Evolutionary conservation across 2,888 invertebrate species (phyloP), one percentile per base, ranked within the genome.

Genomic region (Drosophila setosimentum): DNA sequence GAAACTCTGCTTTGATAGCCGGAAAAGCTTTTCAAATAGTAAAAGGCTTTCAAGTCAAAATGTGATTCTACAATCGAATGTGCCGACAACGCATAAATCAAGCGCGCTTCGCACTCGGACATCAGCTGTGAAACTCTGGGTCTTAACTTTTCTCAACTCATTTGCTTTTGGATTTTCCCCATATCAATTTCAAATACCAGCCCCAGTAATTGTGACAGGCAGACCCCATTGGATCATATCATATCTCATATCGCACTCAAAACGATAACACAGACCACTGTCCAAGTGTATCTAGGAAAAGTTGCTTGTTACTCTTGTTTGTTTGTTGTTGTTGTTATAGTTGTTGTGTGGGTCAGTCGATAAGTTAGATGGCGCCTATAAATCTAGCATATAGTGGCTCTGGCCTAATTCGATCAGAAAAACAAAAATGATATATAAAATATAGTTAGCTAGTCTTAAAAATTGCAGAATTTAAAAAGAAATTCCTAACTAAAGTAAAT

Each of bases 71-170:
- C 70, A 76, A 68, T 74, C 75, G 68, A 80, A 77, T 68, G 32
- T 77, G 71, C 71, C 80, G 80, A 45, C 80, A 76, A 45, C 68
- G 72, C 71, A 77, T 83, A 87, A 85, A 86, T 83, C 86, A 81
- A 85, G 60, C 42, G 62, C 45, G 16, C 13, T 16, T 53, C 45
- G 24, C 8, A 16, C 45, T 24, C 24, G 68, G 64, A 76, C 78
- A 70, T 78, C 70, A 62, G 67, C 63, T 64, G 11, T 54, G 35
- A 35, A 16, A 10, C 32, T 24, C 3, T 11, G 65, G 48, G 78
- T 66, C 73, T 80, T 80, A 76, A 68, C 69, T 70, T 59, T 71
- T 68, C 42, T 55, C 27, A 60, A 62, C 40, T 71, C 11, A 35
- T 35, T 27, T 11, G 18, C 18, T 45, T 65, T 58, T 57, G 32